These are phyloP conservation scores for Pongo pygmaeus DNA, from an alignment of 2,113 vertebrate species.

Conservation along the genomic window DNA sequence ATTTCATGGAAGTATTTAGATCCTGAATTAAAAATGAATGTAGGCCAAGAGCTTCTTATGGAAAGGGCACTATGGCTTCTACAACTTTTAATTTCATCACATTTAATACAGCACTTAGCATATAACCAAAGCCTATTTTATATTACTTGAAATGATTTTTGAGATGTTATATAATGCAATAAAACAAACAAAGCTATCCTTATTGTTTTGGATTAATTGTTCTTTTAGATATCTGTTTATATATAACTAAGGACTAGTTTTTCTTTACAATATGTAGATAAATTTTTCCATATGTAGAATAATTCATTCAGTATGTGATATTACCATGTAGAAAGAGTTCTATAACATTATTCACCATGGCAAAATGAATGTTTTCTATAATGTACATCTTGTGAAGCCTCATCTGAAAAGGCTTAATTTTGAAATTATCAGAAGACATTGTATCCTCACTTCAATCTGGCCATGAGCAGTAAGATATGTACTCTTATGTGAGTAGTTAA, in stretches of 20 bases:
- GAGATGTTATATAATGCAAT: not conserved
- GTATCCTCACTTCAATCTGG: not conserved
- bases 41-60: not conserved
- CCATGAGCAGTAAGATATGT: too few relatives aligned
- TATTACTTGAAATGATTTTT: not conserved
- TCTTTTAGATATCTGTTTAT: not conserved
- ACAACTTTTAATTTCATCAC: not conserved
- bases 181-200: not conserved
- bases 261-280: not conserved
- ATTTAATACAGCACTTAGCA: not conserved
- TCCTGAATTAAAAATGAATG: not conserved
- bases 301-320: not conserved
- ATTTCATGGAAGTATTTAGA: not conserved
- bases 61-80: not conserved
- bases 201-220: not conserved
- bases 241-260: not conserved
- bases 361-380: not conserved
- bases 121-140: not conserved
- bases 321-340: not conserved
- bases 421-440: not conserved
- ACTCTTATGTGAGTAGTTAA: not conserved
- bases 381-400: not conserved
- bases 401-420: not conserved
- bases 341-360: not conserved
- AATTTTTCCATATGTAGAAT: not conserved